phyloP scores from a whole-genome alignment of 2,113 vertebrate species.

The Poecilia latipinna region DNA sequence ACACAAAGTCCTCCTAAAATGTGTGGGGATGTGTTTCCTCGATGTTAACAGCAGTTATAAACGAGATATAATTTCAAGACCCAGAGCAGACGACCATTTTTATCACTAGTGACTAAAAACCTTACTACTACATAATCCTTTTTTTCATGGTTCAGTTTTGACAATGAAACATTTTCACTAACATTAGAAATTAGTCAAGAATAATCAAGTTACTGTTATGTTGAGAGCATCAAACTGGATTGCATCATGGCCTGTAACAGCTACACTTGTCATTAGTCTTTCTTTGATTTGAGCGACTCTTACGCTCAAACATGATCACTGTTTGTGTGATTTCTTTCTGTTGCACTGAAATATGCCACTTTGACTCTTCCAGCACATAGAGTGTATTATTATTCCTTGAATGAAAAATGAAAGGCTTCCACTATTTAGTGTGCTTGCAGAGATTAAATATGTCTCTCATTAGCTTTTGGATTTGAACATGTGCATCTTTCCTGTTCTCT shows the following conservation, averaged over 20 bases:
- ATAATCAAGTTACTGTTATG: background rate
- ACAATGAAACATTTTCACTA: background rate
- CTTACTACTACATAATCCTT: background rate
- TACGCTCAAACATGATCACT: background rate
- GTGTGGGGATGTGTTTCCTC: background rate
- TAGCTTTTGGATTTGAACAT: background rate
- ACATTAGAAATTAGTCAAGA: too few relatives aligned
- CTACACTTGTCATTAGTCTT: background rate
- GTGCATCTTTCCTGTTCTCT: slow-evolving; percentile 6
- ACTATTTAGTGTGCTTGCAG: background rate
- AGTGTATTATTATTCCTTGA: background rate
- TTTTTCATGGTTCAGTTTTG: background rate
- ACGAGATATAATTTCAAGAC: background rate
- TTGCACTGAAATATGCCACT: too few relatives aligned
- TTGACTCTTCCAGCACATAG: too few relatives aligned
- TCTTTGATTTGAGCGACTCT: background rate
- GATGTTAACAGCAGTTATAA: background rate
- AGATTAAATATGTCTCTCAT: background rate
- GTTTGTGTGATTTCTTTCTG: background rate
- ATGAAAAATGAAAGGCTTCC: background rate
- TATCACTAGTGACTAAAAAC: background rate
- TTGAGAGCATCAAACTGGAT: background rate
- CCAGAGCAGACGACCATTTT: background rate
- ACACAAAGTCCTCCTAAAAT: background rate
- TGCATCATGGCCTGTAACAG: background rate